Base-by-base conservation (phyloP, 2,888 invertebrate genomes). In the Oligia latruncula region DNA sequence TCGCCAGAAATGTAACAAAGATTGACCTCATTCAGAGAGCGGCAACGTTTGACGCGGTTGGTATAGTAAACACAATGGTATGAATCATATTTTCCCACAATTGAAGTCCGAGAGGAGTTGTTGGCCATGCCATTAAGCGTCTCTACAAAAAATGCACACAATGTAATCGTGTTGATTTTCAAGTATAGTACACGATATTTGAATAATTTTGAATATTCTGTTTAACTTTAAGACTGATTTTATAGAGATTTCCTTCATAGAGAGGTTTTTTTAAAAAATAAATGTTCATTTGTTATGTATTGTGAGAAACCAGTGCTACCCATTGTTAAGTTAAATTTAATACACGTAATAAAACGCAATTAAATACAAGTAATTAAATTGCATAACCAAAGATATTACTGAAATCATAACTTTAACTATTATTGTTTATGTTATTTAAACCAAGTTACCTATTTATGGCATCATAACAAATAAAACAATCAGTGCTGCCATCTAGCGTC, bases 81-180 rank as follows among this genome's bases (percentile, higher is more conserved):
- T 95, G 95, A 95, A 90, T 95, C 95, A 95, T 92, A 91, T 93
- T 92, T 93, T 95, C 93, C 91, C 92, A 92, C 92, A 93, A 94
- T 91, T 90, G 82, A 85, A 84, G 81, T 83, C 83, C 82, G 82
- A 90, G 90, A 87, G 89, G 89, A 87, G 87, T 86, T 89, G 88
- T 85, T 90, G 88, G 88, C 88, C 87, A 82, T 76, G 82, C 77
- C 77, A 87, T 87, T 74, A 74, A 66, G 74, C 71, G 77, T 65
- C 74, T 68, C 46, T 70, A 78, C 80, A 87, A 83, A 90, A 86
- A 88, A 78, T 77, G 76, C 79, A 80, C 62, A 83, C 79, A 87
- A 80, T 83, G 73, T 71, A 74, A 87, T 68, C 71, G 77, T 52
- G 71, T 74, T 58, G 55, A 77, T 80, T 78, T 60, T 35, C 58